phyloP scores from a whole-genome alignment of 2,888 invertebrate species.

The Plutella xylostella region DNA sequence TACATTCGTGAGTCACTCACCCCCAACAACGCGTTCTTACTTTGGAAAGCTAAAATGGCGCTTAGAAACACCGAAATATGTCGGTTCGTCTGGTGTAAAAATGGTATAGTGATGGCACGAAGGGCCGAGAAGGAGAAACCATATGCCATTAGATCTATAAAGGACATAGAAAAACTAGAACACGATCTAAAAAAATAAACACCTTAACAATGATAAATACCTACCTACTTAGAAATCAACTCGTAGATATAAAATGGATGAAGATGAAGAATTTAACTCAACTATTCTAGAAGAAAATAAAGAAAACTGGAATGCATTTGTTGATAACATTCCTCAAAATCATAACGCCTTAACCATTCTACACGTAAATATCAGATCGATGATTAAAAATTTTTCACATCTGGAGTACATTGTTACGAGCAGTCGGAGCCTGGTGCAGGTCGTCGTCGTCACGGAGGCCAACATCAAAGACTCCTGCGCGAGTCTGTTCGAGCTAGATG shows the following conservation, averaged over 20 bases:
- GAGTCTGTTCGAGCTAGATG: background rate
- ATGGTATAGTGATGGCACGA: background rate
- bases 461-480: background rate
- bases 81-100: slow-evolving; percentile 12
- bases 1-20: slow-evolving; percentile 1
- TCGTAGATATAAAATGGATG: background rate
- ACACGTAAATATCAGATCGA: background rate
- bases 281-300: background rate
- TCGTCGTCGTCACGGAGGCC: background rate
- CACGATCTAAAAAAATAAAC: background rate
- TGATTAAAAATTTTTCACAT: background rate
- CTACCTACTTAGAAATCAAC: background rate
- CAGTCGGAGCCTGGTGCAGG: background rate
- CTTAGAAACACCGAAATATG: slow-evolving; percentile 3
- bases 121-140: slow-evolving; percentile 11
- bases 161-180: background rate
- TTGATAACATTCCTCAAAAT: background rate
- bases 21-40: background rate
- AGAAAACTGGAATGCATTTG: background rate
- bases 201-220: background rate
- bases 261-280: background rate
- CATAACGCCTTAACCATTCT: background rate
- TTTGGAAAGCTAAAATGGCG: background rate
- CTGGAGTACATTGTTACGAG: background rate
- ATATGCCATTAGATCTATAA: background rate